Evolutionary conservation across 2,113 vertebrate species (phyloP), one percentile per base, ranked within the genome.

Genomic region (Pao palembangensis): DNA sequence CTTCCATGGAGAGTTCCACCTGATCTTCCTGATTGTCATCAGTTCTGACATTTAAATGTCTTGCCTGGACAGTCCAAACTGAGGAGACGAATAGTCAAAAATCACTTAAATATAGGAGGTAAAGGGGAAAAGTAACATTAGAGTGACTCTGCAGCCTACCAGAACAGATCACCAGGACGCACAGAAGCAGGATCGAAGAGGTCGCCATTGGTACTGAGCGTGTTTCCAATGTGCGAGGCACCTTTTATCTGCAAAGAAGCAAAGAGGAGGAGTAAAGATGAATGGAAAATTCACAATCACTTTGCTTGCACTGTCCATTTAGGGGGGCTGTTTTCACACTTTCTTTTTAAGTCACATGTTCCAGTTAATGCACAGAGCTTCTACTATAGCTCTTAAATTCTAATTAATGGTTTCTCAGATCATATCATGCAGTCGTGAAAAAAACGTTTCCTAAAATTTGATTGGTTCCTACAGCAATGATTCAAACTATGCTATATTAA

Each of bases 21-120:
- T 34, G 44, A 3, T 79, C 43, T 23, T 47, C 44, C 3, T 47
- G 16, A 13, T 63, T 23, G 21, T 80, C 72, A 17, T 73, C 63
- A 2, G 50, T 49, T 3, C 5, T 61, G 47, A 79, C 0, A 25
- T 54, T 16, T 0, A 81, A 0, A 46, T 7, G 50, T 64, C 12
- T 72, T 16, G 68, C 69, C 1, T 70, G 42, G 19, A 81, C 50
- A 3, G 64, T 61, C 74, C 64, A 69, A 18, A 83, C 86, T 88
- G 51, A 10, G 15, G 42, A 57, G 44, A 20, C 3, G 58, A 59
- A 44, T 44, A 34, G 5, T 10, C 2, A 59, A 48, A 48, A 34
- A 3, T 10, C 2, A 15, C 6, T 15, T 61, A 7, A 58, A 44
- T 6, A 28, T 44, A 38, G 2, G 42, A 49, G 1, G 6, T 11